Evolutionary conservation across 2,797 vertebrate species (phyloP).

Genomic region (Lindbergichthys nudifrons): DNA sequence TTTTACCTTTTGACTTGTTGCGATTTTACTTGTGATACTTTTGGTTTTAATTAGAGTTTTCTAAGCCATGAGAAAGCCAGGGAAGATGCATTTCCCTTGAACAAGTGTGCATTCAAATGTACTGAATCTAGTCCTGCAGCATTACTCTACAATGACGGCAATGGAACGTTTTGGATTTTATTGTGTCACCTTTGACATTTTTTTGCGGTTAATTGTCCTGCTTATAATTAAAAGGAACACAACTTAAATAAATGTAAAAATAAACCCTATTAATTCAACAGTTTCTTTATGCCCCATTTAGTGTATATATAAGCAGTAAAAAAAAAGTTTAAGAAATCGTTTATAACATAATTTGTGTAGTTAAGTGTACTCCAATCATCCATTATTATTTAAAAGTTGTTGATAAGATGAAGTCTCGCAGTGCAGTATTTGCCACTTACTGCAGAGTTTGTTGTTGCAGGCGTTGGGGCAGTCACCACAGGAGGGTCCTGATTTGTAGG

Average conservation of each 20-base stretch:
- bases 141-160: background rate
- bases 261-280: no score
- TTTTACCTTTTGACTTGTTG: no score
- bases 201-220: background rate
- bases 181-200: background rate
- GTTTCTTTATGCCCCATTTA: no score
- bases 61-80: no score
- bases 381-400: background rate
- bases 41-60: no score
- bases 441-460: slow-evolving; percentile 83
- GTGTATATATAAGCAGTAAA: background rate
- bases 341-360: background rate
- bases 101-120: no score
- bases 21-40: no score
- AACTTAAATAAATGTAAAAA: no score
- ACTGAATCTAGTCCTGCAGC: no score
- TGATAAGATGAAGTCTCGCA: background rate
- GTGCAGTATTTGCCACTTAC: slow-evolving; percentile 56
- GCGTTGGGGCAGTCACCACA: slow-evolving; percentile 81
- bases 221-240: background rate
- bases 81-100: no score
- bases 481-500: slow-evolving; percentile 76
- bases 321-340: background rate
- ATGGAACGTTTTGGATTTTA: background rate
- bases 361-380: background rate